These are phyloP conservation scores for Lophochroa leadbeateri DNA, from an alignment of 2,113 vertebrate genomes.

Conservation along the genomic window DNA sequence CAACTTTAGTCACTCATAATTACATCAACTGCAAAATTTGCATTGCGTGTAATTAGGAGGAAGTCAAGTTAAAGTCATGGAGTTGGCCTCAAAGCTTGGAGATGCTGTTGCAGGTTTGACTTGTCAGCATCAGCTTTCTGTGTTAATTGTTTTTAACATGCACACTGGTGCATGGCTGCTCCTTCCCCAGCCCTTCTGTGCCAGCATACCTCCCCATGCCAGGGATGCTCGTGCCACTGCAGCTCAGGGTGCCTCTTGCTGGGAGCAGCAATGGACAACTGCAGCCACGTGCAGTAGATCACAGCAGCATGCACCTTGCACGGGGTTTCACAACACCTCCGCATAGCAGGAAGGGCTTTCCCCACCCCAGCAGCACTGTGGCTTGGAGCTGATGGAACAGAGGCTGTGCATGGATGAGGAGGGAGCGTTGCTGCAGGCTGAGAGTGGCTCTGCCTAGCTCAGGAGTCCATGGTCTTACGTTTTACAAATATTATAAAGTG, in stretches of 20 bases:
- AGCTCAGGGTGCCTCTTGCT: neutral
- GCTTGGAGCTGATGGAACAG: neutral
- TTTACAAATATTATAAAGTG: neutral
- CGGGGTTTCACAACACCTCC: neutral
- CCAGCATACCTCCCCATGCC: neutral
- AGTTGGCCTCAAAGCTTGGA: neutral
- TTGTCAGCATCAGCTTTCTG: neutral
- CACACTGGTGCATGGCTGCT: rapidly evolving
- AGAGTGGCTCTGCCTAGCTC: neutral
- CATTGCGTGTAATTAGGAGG: neutral
- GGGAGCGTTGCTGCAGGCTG: neutral
- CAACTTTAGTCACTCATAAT: neutral
- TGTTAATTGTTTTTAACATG: neutral
- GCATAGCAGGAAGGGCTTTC: neutral
- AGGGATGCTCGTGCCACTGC: neutral
- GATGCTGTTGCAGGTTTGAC: neutral
- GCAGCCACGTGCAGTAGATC: neutral
- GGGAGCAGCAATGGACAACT: neutral
- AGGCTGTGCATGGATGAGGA: neutral
- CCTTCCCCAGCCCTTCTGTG: neutral
- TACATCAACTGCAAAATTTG: neutral
- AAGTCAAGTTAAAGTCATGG: neutral
- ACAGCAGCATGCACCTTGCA: neutral
- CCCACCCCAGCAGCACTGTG: neutral
- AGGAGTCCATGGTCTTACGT: rapidly evolving